Evolutionary conservation across 2,113 vertebrate species (phyloP).

Genomic region (Upupa epops): DNA sequence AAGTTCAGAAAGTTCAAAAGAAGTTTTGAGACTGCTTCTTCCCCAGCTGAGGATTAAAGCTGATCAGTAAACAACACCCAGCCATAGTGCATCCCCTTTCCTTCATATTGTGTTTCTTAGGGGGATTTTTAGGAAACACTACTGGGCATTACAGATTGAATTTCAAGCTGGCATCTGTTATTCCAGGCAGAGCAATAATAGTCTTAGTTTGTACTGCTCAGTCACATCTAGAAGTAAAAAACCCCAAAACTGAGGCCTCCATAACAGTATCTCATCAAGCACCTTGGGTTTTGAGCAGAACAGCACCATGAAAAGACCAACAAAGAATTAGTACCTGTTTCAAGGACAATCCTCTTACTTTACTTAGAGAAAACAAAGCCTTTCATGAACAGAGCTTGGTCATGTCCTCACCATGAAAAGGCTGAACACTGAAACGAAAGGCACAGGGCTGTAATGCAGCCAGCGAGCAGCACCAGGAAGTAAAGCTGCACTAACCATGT

Average conservation of each 20-base stretch:
- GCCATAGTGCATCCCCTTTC: not conserved
- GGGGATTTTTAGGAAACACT: not conserved
- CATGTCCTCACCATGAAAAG: not conserved
- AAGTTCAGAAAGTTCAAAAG: not conserved
- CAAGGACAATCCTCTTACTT: not conserved
- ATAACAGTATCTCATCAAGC: not conserved
- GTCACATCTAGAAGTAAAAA: not conserved
- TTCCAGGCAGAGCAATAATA: not conserved
- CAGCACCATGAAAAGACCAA: not conserved
- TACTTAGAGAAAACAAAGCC: not conserved
- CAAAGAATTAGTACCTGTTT: not conserved
- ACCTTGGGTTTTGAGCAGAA: not conserved
- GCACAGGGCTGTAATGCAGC: rapidly evolving
- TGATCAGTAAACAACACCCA: not conserved
- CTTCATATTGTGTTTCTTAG: not conserved
- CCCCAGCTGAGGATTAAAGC: not conserved
- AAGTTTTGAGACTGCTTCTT: not conserved
- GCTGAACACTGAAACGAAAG: not conserved
- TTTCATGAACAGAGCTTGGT: not conserved
- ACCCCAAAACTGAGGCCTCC: not conserved
- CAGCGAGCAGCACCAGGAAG: not conserved
- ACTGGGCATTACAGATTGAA: not conserved
- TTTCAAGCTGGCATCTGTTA: not conserved
- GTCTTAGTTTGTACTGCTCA: not conserved
- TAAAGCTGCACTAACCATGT: not conserved